These are phyloP conservation scores for Apis mellifera DNA, from an alignment of 1,140 invertebrate species.

Conservation along the genomic window DNA sequence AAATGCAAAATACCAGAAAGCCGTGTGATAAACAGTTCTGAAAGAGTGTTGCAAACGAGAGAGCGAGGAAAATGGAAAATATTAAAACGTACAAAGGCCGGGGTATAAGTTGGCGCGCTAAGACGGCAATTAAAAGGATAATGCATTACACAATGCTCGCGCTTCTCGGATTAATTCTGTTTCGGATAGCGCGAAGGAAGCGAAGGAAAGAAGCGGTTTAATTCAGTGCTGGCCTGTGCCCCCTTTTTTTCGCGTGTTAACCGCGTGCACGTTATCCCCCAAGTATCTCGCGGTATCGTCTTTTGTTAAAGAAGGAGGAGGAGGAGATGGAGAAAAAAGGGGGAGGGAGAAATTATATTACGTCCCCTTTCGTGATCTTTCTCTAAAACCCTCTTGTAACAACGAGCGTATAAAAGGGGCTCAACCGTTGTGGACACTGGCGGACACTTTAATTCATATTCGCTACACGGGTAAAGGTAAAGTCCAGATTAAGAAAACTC, in stretches of 20 bases:
- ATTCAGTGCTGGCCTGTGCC: neutral
- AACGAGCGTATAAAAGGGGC: neutral
- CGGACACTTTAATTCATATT: constrained; percentile 14
- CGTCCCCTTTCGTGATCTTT: neutral
- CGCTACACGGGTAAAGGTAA: neutral
- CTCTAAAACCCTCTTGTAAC: neutral
- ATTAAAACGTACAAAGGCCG: neutral
- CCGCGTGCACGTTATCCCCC: neutral
- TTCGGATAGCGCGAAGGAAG: neutral
- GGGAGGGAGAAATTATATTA: neutral
- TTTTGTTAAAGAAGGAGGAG: neutral
- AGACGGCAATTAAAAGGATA: constrained; percentile 17
- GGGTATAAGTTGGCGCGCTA: neutral
- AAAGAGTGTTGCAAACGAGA: neutral
- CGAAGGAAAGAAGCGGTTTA: neutral
- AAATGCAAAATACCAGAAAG: neutral
- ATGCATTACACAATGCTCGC: constrained; percentile 19
- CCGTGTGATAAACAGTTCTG: neutral
- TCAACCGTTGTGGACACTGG: neutral
- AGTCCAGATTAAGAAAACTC: constrained; percentile 31
- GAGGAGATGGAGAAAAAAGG: neutral
- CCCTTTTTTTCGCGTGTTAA: neutral
- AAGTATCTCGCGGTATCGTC: neutral
- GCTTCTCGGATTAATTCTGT: constrained; percentile 11
- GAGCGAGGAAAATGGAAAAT: neutral